These are phyloP conservation scores for Sweltsa coloradensis DNA, from an alignment of 1,140 invertebrate genomes.

Conservation along the genomic window DNA sequence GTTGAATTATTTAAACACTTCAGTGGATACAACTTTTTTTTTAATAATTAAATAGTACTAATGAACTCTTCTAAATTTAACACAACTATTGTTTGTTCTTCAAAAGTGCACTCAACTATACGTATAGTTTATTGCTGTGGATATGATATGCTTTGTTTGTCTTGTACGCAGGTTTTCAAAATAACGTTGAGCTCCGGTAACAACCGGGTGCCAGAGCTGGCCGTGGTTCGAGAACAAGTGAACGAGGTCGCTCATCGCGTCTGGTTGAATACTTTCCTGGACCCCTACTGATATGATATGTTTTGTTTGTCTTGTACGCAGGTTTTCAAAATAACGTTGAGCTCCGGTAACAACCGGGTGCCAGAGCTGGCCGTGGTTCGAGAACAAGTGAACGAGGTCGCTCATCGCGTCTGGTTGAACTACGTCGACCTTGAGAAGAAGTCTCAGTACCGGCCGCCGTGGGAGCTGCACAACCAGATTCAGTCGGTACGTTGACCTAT, in stretches of 20 bases:
- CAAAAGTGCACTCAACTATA: no score
- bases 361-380: conserved; percentile 65
- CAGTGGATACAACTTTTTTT: no score
- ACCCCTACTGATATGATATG: background rate
- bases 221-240: conserved; percentile 65
- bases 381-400: conserved; percentile 73
- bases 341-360: conserved; percentile 58
- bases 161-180: conserved; percentile 76
- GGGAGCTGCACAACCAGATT: conserved; percentile 89
- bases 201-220: conserved; percentile 68
- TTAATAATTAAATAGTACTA: no score
- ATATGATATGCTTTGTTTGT: no score
- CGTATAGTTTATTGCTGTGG: no score
- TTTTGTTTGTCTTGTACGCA: no score
- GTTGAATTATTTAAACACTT: no score
- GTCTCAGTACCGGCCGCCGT: conserved; percentile 67
- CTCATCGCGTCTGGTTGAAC: conserved; percentile 77
- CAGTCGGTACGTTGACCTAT: conserved; percentile 50
- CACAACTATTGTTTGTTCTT: no score
- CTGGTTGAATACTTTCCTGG: conserved; percentile 81
- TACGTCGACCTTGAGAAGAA: conserved; percentile 85
- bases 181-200: conserved; percentile 59
- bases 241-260: conserved; percentile 73
- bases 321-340: conserved; percentile 78
- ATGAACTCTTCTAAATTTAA: no score